Conservation (phyloP, 2,113 vertebrate species). For the Arothron firmamentum region DNA sequence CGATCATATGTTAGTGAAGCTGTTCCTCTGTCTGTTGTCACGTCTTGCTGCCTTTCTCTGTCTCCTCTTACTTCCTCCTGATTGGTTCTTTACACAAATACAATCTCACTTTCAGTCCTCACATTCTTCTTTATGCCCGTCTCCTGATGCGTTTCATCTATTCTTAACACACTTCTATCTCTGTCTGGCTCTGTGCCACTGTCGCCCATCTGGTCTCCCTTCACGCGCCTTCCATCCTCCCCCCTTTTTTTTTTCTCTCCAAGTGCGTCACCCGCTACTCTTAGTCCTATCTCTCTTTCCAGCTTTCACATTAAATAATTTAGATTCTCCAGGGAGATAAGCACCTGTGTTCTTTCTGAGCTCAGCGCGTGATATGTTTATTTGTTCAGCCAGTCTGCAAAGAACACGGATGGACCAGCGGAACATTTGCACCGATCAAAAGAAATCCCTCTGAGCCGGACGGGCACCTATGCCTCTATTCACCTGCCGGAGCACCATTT, state of each 20-base stretch:
- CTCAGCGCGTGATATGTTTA: slow-evolving; percentile 52
- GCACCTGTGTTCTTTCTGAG: slow-evolving; percentile 47
- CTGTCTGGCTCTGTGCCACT: slow-evolving; percentile 49
- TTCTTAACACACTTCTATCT: slow-evolving; percentile 27
- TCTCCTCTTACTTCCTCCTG: not conserved
- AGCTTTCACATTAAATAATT: slow-evolving; percentile 79
- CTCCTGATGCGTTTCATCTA: slow-evolving; percentile 14
- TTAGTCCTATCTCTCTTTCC: slow-evolving; percentile 25
- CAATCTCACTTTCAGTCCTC: not conserved
- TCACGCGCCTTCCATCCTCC: not conserved
- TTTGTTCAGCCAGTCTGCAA: slow-evolving; percentile 36
- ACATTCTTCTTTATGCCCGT: slow-evolving; percentile 1
- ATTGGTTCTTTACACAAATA: slow-evolving; percentile 11
- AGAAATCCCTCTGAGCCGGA: not conserved
- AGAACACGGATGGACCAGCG: slow-evolving; percentile 12
- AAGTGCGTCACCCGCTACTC: slow-evolving; percentile 23
- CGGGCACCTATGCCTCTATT: not conserved
- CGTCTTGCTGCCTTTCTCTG: slow-evolving; percentile 10
- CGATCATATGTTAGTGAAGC: slow-evolving; percentile 58
- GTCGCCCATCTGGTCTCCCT: slow-evolving; percentile 59
- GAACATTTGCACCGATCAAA: slow-evolving; percentile 2
- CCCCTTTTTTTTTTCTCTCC: slow-evolving; percentile 19
- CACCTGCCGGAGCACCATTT: slow-evolving; percentile 16
- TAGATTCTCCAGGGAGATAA: slow-evolving; percentile 70
- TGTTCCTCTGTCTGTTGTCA: slow-evolving; percentile 33